Evolutionary conservation across 2,888 invertebrate species (phyloP).

Genomic region (Mystacides longicornis): DNA sequence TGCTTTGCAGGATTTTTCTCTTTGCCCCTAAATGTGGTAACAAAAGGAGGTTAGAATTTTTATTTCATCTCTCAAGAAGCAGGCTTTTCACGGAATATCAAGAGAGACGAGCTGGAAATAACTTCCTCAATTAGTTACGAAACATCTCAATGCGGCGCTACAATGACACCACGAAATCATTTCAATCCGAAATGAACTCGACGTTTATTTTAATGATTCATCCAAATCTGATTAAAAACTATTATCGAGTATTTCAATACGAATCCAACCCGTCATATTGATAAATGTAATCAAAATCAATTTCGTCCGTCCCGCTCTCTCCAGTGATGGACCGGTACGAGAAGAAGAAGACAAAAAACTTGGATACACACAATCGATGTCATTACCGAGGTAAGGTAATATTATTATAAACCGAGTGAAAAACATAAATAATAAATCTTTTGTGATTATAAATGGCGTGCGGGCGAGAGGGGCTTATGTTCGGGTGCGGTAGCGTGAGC

Average conservation of each 20-base stretch:
- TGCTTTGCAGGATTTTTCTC: no score
- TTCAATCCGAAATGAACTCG: not conserved
- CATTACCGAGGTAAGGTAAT: not conserved
- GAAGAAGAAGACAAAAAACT: no score
- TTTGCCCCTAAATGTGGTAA: no score
- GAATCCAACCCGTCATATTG: not conserved
- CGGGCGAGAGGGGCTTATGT: no score
- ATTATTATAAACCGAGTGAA: not conserved
- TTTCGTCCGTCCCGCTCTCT: not conserved
- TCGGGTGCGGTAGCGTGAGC: not conserved
- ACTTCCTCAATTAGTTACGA: not conserved
- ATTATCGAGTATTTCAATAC: conserved; percentile 1
- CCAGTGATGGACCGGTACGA: not conserved
- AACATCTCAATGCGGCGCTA: not conserved
- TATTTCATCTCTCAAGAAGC: not conserved
- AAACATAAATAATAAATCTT: not conserved
- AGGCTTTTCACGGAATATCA: not conserved
- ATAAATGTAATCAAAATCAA: not conserved
- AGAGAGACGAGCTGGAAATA: not conserved
- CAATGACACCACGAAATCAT: not conserved
- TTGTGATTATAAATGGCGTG: not conserved
- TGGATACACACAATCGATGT: not conserved
- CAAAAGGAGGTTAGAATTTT: no score
- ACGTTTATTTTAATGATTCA: conserved; percentile 2
- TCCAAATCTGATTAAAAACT: conserved; percentile 1